Percentiles rank a stretch among this genome's conserved stretches.
Evolutionary conservation across 2,797 vertebrate species (phyloP).

Genomic region (Australoheros facetus): DNA sequence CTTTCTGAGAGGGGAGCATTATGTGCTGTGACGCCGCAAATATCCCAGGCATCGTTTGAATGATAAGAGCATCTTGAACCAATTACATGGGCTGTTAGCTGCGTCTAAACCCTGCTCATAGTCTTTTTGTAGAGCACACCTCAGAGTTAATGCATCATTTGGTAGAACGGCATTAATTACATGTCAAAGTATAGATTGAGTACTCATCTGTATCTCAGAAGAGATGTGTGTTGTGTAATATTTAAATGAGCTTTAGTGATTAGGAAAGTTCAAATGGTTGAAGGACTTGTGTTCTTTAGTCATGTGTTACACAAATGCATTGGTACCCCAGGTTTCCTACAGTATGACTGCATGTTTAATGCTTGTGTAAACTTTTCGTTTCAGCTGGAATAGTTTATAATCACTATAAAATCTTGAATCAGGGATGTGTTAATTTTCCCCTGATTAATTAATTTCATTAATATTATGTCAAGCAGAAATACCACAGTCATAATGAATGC

Average conservation of each 20-base stretch:
- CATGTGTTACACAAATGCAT: not conserved
- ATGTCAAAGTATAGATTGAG: constrained; percentile 19
- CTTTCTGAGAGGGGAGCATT: constrained; percentile 15
- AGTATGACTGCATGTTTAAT: not conserved
- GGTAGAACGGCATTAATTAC: constrained; percentile 30
- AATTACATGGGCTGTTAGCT: constrained; percentile 74
- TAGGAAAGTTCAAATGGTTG: not conserved
- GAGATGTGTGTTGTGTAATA: not conserved
- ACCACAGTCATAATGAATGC: constrained; percentile 60
- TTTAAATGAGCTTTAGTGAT: not conserved
- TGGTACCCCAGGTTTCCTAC: not conserved
- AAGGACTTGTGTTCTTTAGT: not conserved
- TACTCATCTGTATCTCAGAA: constrained; percentile 6
- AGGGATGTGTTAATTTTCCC: constrained; percentile 24
- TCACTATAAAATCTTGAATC: constrained; percentile 43
- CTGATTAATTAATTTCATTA: constrained; percentile 65
- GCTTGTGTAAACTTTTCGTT: constrained; percentile 17
- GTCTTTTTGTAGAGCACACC: constrained; percentile 37
- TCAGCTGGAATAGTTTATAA: constrained; percentile 10
- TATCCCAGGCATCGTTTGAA: constrained; percentile 49
- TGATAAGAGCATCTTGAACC: constrained; percentile 66
- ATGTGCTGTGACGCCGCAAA: not conserved
- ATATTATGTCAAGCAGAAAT: constrained; percentile 66
- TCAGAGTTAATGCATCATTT: constrained; percentile 51
- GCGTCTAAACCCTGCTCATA: constrained; percentile 51